Percentiles rank a stretch among this genome's conserved stretches.
These are phyloP conservation scores for Drosophila serrata DNA, from an alignment of 1,140 invertebrate species.

Conservation along the genomic window DNA sequence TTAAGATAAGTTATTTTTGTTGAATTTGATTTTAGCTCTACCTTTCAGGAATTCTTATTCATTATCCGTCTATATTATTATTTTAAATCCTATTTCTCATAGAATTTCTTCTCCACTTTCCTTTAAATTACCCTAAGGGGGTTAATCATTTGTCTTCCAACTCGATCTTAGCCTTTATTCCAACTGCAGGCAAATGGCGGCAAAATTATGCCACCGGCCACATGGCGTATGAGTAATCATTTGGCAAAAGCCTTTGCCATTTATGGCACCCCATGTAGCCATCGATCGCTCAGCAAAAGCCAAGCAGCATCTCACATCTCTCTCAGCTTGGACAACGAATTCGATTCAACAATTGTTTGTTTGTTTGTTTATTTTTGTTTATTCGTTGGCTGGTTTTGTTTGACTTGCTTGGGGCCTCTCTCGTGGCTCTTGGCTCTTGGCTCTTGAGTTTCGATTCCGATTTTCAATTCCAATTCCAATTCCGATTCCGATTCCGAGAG, in stretches of 20 bases:
- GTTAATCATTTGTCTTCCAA: not conserved
- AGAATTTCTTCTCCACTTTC: not conserved
- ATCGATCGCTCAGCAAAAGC: constrained; percentile 15
- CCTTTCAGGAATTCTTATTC: no score
- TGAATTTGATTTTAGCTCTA: no score
- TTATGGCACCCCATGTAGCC: constrained; percentile 56
- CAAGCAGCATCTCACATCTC: not conserved
- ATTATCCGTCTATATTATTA: not conserved
- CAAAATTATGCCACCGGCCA: constrained; percentile 21
- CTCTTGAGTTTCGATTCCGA: constrained; percentile 18
- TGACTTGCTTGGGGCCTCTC: constrained; percentile 7
- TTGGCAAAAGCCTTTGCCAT: constrained; percentile 35
- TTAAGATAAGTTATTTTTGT: no score
- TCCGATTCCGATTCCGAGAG: constrained; percentile 23
- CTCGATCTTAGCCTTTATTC: constrained; percentile 7
- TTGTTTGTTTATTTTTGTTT: constrained; percentile 7
- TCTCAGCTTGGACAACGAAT: constrained; percentile 20
- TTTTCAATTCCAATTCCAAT: not conserved
- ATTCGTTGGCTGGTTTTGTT: not conserved
- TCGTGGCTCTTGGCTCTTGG: constrained; percentile 17
- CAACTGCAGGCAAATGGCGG: constrained; percentile 34
- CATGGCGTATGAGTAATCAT: constrained; percentile 57
- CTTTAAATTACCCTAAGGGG: not conserved
- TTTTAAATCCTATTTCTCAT: accelerated
- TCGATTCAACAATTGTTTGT: constrained; percentile 21